Percentiles rank a stretch among this genome's conserved stretches.
These are phyloP conservation scores for Torymus tubicola DNA, from an alignment of 2,888 invertebrate genomes.

Conservation along the genomic window DNA sequence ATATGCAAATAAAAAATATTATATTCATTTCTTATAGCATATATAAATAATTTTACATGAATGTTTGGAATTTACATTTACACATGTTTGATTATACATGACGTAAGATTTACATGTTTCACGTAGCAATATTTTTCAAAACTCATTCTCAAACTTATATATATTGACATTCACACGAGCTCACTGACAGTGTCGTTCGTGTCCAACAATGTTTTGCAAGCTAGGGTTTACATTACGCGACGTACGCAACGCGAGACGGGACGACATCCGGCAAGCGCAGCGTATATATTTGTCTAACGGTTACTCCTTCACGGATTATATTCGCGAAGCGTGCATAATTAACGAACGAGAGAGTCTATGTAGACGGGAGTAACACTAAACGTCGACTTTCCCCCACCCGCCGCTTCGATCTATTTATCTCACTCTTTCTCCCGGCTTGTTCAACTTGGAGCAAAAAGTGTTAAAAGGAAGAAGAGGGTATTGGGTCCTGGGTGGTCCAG, in stretches of 20 bases:
- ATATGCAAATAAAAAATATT: no score
- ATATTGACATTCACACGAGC: slow-evolving; percentile 11
- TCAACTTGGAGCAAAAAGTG: slow-evolving; percentile 16
- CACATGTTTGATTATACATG: no score
- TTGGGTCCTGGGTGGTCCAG: slow-evolving; percentile 39
- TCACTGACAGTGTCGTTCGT: not conserved
- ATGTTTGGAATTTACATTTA: no score
- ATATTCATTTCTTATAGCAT: no score
- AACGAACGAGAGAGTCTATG: slow-evolving; percentile 15
- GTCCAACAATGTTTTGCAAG: slow-evolving; percentile 1
- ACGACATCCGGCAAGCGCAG: slow-evolving; percentile 43
- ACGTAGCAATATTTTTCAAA: not conserved
- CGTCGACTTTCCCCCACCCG: not conserved
- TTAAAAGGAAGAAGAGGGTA: not conserved
- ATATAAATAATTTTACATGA: no score
- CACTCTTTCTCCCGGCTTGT: not conserved
- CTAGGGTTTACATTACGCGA: not conserved
- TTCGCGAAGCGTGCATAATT: slow-evolving; percentile 43
- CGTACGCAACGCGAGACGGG: not conserved
- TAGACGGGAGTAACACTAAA: slow-evolving; percentile 40
- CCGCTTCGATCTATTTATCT: slow-evolving; percentile 34
- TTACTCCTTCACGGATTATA: slow-evolving; percentile 26
- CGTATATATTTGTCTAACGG: slow-evolving; percentile 38
- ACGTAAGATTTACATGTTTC: no score
- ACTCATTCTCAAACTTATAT: not conserved